Conservation (phyloP, 2,113 vertebrate genomes). For the Saguinus imperator region DNA sequence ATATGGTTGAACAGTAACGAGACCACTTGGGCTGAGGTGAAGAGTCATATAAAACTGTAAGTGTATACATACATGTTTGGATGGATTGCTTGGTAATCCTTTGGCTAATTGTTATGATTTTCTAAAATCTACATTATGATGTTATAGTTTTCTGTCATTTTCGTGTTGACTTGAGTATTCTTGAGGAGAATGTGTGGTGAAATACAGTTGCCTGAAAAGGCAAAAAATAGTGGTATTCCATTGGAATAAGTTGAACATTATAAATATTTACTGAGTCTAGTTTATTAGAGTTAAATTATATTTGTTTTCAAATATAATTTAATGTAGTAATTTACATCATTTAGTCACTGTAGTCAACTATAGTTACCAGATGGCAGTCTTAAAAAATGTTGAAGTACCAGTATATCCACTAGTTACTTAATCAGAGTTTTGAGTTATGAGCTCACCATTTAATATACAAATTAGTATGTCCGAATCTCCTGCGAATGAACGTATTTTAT, state of each 20-base stretch:
- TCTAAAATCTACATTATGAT: neutral
- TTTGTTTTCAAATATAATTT: conserved; percentile 42
- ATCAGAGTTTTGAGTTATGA: conserved; percentile 67
- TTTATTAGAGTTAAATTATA: conserved; percentile 67
- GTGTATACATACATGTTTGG: neutral
- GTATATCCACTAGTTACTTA: conserved; percentile 60
- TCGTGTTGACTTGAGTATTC: neutral
- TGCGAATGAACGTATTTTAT: conserved; percentile 71
- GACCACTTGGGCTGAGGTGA: neutral
- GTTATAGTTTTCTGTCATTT: neutral
- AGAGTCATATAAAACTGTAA: neutral
- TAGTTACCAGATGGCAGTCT: conserved; percentile 65
- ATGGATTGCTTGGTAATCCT: conserved; percentile 43
- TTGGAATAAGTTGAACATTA: conserved; percentile 14
- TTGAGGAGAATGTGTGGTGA: conserved; percentile 1
- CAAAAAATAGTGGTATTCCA: neutral
- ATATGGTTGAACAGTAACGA: neutral
- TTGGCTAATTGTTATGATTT: conserved; percentile 18
- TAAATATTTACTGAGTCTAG: conserved; percentile 52
- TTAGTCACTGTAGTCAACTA: conserved; percentile 46
- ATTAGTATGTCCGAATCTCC: conserved; percentile 64
- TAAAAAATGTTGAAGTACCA: conserved; percentile 63
- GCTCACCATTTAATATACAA: conserved; percentile 60
- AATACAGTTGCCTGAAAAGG: conserved; percentile 2
- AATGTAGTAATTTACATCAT: conserved; percentile 70